Evolutionary conservation across 1,140 invertebrate species (phyloP), one percentile per base, ranked within the genome.

Genomic region (Anthonomus grandis): DNA sequence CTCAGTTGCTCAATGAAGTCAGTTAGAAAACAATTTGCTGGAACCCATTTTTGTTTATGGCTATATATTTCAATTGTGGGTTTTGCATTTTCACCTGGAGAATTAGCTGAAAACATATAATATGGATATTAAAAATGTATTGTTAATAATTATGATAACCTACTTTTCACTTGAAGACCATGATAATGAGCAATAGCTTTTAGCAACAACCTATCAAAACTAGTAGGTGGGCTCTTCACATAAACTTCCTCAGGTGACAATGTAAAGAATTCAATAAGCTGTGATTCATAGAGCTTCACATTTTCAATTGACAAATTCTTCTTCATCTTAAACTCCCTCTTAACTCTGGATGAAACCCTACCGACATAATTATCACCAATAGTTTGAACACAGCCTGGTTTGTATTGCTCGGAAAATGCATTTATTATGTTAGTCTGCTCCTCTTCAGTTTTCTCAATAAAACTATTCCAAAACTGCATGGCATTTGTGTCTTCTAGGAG

Each of bases 171-270:
- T 41, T 64, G 24, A 37, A 71, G 56, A 25, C 57, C 57, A 45
- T 71, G 66, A 54, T 67, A 69, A 49, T 66, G 63, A 41, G 69
- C 69, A 60, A 70, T 59, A 10, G 63, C 66, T 62, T 66, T 68
- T 18, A 69, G 49, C 22, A 71, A 53, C 34, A 71, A 59, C 53
- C 67, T 55, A 37, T 71, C 67, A 60, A 67, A 71, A 60, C 60
- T 65, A 21, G 60, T 67, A 9, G 52, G 23, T n/a, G 68, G 64
- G 18, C 15, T 49, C 42, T 66, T 61, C 17, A 63, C 37, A 56
- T 64, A 68, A 21, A 46, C 49, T 34, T 54, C 47, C 36, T 60
- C 15, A 47, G 67, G 65, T n/a, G 34, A 46, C n/a, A 36, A 17
- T 24, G 58, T 61, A 44, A 70, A 70, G 44, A 68, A 70, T n/a